Evolutionary conservation across 2,113 vertebrate genomes (phyloP).

Genomic region (Pholis gunnellus): DNA sequence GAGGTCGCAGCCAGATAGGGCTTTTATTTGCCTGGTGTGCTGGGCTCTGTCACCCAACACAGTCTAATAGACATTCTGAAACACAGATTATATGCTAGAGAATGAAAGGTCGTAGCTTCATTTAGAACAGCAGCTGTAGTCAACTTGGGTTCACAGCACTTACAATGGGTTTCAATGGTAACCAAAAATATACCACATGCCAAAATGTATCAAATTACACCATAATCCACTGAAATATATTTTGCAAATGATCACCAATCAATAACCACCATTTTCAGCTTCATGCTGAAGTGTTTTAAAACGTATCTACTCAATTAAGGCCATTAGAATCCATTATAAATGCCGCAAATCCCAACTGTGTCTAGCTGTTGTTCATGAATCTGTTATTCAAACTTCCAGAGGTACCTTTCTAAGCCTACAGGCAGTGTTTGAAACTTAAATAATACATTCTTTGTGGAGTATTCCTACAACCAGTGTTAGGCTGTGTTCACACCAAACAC

Average conservation of each 20-base stretch:
- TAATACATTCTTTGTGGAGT: not conserved
- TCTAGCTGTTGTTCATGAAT: not conserved
- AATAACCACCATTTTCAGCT: not conserved
- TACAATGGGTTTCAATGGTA: not conserved
- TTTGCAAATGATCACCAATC: not conserved
- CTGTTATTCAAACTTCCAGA: not conserved
- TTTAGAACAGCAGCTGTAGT: not conserved
- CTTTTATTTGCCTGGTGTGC: not conserved
- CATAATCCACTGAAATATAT: not conserved
- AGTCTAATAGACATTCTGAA: not conserved
- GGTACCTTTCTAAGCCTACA: not conserved
- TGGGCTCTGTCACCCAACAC: not conserved
- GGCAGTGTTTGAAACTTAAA: not conserved
- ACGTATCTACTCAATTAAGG: not conserved
- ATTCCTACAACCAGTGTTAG: not conserved
- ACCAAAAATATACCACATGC: not conserved
- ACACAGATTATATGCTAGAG: not conserved
- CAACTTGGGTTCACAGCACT: not conserved
- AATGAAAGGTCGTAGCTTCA: not conserved
- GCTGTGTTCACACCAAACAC: no score
- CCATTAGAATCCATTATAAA: not conserved
- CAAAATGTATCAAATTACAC: not conserved
- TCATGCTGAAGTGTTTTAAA: not conserved
- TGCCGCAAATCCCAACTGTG: not conserved
- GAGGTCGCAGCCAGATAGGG: not conserved